phyloP scores from a whole-genome alignment of 2,797 vertebrate genomes.

The Scleropages formosus region DNA sequence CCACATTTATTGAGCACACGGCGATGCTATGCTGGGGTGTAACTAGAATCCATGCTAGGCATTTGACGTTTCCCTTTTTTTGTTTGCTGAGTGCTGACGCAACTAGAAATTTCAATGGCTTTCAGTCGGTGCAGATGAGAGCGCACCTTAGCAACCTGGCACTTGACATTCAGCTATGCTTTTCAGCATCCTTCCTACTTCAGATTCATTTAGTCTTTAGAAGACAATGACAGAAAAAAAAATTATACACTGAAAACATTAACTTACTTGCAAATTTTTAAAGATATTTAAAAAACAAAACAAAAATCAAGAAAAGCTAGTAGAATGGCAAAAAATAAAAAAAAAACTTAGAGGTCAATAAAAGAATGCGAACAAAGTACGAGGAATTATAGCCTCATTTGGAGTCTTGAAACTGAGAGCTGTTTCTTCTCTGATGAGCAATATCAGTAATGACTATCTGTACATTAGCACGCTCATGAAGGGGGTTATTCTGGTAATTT shows the following conservation, averaged over 20 bases:
- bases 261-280: too few species aligned
- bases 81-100: neutral
- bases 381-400: neutral
- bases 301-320: too few species aligned
- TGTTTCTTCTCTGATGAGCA: slow-evolving; percentile 20
- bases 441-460: slow-evolving; percentile 48
- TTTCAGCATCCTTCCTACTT: too few species aligned
- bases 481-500: slow-evolving; percentile 45
- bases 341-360: too few species aligned
- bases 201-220: neutral
- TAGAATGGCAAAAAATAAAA: too few species aligned
- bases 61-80: neutral
- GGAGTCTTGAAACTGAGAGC: neutral
- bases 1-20: slow-evolving; percentile 14
- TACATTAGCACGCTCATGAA: slow-evolving; percentile 48
- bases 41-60: neutral
- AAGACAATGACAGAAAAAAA: neutral
- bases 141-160: neutral
- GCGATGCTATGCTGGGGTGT: neutral
- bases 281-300: neutral
- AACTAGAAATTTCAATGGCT: neutral
- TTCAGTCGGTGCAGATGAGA: neutral
- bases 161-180: neutral
- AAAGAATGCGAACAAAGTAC: neutral
- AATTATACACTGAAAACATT: neutral